A percentile compares a stretch with the other conserved stretches of the same genome.
phyloP scores from a whole-genome alignment of 1,140 invertebrate species.

The Archivesica marissinica region DNA sequence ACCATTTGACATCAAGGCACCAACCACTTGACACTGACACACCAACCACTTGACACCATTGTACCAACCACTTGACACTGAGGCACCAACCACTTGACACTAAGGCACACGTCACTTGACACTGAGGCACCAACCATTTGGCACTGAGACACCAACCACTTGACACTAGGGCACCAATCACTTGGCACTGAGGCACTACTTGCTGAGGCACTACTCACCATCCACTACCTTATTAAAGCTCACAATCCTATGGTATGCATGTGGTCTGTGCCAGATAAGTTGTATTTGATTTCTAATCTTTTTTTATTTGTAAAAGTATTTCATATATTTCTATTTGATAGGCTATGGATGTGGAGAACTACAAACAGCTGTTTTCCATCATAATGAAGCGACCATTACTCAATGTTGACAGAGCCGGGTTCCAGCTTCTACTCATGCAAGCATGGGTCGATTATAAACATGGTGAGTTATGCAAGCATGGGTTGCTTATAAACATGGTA shows the following conservation, averaged over 20 bases:
- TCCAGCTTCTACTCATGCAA: neutral
- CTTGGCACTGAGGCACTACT: neutral
- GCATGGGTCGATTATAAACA: constrained; percentile 38
- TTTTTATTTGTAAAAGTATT: neutral
- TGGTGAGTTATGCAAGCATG: neutral
- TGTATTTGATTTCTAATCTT: neutral
- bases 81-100: too few relatives aligned
- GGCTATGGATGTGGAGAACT: neutral
- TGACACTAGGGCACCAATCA: too few relatives aligned
- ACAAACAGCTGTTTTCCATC: constrained; percentile 10
- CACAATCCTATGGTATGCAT: neutral
- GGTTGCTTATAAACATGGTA: too few relatives aligned
- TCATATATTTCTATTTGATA: neutral
- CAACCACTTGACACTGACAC: too few relatives aligned
- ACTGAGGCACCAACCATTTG: too few relatives aligned
- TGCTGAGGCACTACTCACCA: neutral
- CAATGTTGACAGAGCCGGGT: neutral
- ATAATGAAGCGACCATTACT: constrained; percentile 23
- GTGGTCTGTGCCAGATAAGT: neutral
- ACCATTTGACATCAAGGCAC: too few relatives aligned
- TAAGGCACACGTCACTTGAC: too few relatives aligned
- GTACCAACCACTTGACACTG: too few relatives aligned
- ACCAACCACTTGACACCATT: too few relatives aligned
- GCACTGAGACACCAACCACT: too few relatives aligned
- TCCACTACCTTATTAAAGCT: neutral